Evolutionary conservation across 2,888 invertebrate species (phyloP).

Genomic region (Habroteleia sp.): DNA sequence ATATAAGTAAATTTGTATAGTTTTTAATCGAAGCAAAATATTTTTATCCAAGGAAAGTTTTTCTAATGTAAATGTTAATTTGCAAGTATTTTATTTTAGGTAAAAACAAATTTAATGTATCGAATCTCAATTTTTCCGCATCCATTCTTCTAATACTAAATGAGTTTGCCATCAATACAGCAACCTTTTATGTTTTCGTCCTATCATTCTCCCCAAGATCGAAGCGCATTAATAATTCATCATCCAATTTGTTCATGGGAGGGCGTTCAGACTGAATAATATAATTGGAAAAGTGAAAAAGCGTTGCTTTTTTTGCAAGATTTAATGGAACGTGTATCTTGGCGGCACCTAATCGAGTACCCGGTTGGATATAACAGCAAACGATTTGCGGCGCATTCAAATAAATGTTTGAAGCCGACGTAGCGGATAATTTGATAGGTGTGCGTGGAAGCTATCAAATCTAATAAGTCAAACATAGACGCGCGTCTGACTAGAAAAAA

Average conservation of each 20-base stretch:
- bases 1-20: too few relatives aligned
- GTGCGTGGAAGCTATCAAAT: constrained; percentile 15
- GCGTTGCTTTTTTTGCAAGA: constrained; percentile 21
- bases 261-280: constrained; percentile 15
- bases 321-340: constrained; percentile 30
- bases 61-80: too few relatives aligned
- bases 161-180: constrained; percentile 9
- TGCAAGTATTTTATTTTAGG: too few relatives aligned
- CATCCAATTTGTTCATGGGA: constrained; percentile 19
- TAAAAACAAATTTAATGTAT: too few relatives aligned
- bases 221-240: constrained; percentile 32
- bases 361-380: constrained; percentile 3
- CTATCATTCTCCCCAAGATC: constrained; percentile 17
- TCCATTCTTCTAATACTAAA: constrained; percentile 5
- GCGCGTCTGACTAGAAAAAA: constrained; percentile 2
- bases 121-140: neutral
- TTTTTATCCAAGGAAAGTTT: too few relatives aligned
- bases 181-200: constrained; percentile 9
- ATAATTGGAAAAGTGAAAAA: constrained; percentile 41
- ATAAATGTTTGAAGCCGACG: constrained; percentile 43
- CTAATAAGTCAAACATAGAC: constrained; percentile 40
- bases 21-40: too few relatives aligned
- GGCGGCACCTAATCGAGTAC: constrained; percentile 9
- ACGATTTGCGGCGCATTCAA: constrained; percentile 21
- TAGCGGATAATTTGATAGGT: constrained; percentile 38